These are phyloP conservation scores for Mormyrops attenuatus DNA, from an alignment of 2,797 vertebrate species.

Conservation along the genomic window DNA sequence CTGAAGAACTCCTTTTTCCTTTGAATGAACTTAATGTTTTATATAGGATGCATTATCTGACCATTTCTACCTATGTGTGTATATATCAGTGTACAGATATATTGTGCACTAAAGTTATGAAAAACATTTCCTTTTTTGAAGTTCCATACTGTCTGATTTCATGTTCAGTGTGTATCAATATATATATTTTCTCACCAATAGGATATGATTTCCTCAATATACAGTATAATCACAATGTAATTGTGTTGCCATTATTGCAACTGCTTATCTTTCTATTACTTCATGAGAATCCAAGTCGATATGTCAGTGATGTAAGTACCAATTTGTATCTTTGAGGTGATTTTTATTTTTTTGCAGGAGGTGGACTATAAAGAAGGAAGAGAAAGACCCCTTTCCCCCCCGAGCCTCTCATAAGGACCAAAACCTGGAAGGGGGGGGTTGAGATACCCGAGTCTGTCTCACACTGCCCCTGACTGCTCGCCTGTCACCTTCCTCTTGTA, in stretches of 20 bases:
- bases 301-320: neutral
- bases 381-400: constrained; percentile 13
- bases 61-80: neutral
- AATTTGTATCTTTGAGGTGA: neutral
- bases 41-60: neutral
- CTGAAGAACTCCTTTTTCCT: neutral
- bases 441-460: neutral
- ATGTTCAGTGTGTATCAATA: neutral
- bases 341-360: neutral
- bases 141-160: neutral
- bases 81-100: neutral
- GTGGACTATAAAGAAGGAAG: neutral
- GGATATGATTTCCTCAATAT: neutral
- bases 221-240: neutral
- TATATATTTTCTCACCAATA: neutral
- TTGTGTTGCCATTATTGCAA: neutral
- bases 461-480: neutral
- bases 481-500: neutral
- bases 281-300: neutral
- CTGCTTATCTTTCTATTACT: neutral
- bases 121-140: neutral
- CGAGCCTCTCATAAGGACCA: constrained; percentile 44
- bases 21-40: neutral
- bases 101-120: neutral
- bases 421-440: constrained; percentile 29